Base-by-base conservation (phyloP, 1,140 invertebrate genomes). In the Drosophila tristis region DNA sequence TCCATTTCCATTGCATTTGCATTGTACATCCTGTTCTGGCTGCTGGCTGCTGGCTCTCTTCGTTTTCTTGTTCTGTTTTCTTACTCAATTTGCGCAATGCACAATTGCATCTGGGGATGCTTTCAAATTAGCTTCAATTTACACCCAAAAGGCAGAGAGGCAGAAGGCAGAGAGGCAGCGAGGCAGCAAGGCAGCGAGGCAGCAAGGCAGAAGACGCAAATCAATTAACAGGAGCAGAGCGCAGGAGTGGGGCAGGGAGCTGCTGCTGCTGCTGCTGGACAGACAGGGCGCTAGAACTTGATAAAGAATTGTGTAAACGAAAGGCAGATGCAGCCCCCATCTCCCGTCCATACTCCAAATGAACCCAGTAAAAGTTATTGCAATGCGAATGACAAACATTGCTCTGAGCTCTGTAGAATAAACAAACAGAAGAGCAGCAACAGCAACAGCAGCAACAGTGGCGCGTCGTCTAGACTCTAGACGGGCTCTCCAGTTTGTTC, bases 301-400 rank as follows among this genome's bases (percentile, higher is more conserved):
- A 78, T 78, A 75, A 75, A 68, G 42, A 78, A 44, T 87, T 86
- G 63, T 86, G 82, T 87, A 87, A 86, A 82, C 82, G 62, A 61
- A 67, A 54, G 78, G 74, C 82, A 86, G 82, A 86, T 86, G 82
- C 78, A 48, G n/a, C n/a, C 26, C 13, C 11, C 16, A 0, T 16
- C 16, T 16, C 16, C 42, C 20, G 20, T 1, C 43, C 35, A 35
- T 16, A 15, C 42, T 2, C 43, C 35, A 35, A 67, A 44, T 44
- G 50, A 23, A 42, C 65, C 55, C 60, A 72, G 74, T 72, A 68
- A 74, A 86, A 86, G 82, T 86, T 86, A 86, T 86, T 86, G 82
- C 82, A 86, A 82, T 80, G 74, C 70, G 70, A 86, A 86, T 86
- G 82, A 86, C 82, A 86, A 86, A 87, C 82, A 86, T 78, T 80